Percentiles rank a stretch among this genome's conserved stretches.
Evolutionary conservation across 2,797 vertebrate genomes (phyloP).

Genomic region (Morus bassanus): DNA sequence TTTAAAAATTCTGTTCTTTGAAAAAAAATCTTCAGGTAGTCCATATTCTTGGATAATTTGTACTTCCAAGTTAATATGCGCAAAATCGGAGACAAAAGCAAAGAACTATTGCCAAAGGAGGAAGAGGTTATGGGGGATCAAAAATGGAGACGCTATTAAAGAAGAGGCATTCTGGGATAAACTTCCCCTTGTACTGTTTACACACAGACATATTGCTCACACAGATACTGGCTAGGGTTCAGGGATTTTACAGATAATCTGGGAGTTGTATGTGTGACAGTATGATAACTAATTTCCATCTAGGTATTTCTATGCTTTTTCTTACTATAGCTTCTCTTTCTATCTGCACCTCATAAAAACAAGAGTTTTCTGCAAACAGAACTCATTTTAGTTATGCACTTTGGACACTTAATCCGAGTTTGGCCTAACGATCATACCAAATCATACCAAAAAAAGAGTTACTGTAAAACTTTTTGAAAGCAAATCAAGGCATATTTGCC

Average conservation of each 20-base stretch:
- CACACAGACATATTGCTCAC: not conserved
- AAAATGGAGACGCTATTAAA: not conserved
- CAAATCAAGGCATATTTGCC: not conserved
- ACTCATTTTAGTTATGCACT: not conserved
- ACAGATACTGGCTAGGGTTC: not conserved
- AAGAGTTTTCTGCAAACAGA: not conserved
- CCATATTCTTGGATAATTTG: not conserved
- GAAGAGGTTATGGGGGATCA: not conserved
- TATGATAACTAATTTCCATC: not conserved
- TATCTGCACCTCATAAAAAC: not conserved
- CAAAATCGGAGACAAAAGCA: not conserved
- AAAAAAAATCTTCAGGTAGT: not conserved
- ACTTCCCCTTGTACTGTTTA: not conserved
- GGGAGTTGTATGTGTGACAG: not conserved
- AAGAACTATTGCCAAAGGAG: not conserved
- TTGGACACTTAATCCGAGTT: not conserved
- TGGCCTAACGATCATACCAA: not conserved
- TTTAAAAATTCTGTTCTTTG: not conserved
- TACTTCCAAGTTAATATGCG: not conserved
- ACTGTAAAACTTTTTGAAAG: not conserved
- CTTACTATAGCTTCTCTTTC: not conserved
- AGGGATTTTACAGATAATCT: not conserved
- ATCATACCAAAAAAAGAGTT: not conserved
- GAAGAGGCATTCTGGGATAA: not conserved
- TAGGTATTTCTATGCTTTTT: not conserved